Base-by-base conservation (phyloP, 2,113 vertebrate species). In the Ceyx melanurus region DNA sequence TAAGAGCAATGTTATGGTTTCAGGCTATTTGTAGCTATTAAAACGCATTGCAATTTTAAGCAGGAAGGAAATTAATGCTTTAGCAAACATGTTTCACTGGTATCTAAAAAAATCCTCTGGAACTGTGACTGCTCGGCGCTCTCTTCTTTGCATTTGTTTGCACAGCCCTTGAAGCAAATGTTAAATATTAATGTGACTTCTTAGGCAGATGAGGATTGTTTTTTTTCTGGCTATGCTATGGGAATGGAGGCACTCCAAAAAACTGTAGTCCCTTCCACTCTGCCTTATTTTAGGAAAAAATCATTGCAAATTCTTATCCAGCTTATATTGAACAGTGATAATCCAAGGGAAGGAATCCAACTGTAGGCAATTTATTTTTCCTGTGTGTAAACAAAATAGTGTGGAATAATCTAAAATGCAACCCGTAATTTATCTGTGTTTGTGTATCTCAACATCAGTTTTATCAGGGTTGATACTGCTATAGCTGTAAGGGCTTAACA, bases 401-500 rank as follows among this genome's bases (percentile, higher is more conserved):
- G 29, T 45, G 45, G 61, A 75, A 57, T 15, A 35, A 17, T 13
- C 25, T 50, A 26, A 33, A 71, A 57, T 31, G 15, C 29, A 48
- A 72, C 7, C 4, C 2, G 0, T 16, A 15, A 21, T 31, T 57
- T 42, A 6, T 33, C 26, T 57, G 15, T 64, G 57, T 23, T 57
- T 56, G 19, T 56, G 23, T 28, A 56, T 23, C 46, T 54, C 26
- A 62, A 22, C 40, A 14, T 28, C 21, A 37, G 42, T 22, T 48
- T 18, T 17, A 17, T 46, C 37, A 61, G 22, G 25, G 17, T 61
- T 68, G 37, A n/a, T 70, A 46, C 28, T 25, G 10, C n/a, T 11
- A 45, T 7, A 1, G 4, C 26, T 3, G 5, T 45, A n/a, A 46
- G 11, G 22, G 28, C 26, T 68, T 46, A 53, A n/a, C 0, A 2